A percentile compares a stretch with the other conserved stretches of the same genome.
Conservation (phyloP, 2,797 vertebrate genomes). For the Enteromius radiatus region DNA sequence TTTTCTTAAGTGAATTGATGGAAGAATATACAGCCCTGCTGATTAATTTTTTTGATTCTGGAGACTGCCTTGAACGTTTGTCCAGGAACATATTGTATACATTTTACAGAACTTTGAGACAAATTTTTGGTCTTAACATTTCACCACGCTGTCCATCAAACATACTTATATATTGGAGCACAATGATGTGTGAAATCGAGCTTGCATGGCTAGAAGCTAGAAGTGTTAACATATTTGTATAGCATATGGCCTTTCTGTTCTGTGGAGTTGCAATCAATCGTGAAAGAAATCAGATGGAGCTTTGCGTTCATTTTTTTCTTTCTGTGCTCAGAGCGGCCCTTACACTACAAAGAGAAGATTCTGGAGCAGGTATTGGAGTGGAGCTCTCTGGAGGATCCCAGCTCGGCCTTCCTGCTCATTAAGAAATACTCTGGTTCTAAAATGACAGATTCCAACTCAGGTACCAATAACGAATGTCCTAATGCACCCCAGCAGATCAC, state of each 20-base stretch:
- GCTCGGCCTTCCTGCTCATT: constrained; percentile 89
- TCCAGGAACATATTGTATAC: background rate
- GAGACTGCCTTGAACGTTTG: background rate
- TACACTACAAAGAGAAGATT: constrained; percentile 92
- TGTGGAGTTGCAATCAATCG: background rate
- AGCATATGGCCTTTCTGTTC: background rate
- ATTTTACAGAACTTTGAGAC: background rate
- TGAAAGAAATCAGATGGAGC: background rate
- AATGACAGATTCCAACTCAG: constrained; percentile 60
- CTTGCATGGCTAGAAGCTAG: background rate
- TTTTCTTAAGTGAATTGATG: constrained; percentile 57
- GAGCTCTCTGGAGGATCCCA: constrained; percentile 86
- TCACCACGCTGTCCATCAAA: background rate
- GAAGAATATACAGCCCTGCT: constrained; percentile 28
- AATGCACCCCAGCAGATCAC: background rate
- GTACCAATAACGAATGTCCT: constrained; percentile 57
- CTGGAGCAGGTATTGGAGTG: constrained; percentile 93
- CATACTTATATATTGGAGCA: background rate
- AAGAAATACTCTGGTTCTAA: constrained; percentile 82
- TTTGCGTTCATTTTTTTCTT: constrained; percentile 9
- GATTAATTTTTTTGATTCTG: constrained; percentile 33
- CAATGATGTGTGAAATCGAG: constrained; percentile 17
- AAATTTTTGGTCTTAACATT: background rate
- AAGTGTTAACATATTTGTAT: constrained; percentile 5
- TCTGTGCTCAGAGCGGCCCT: constrained; percentile 84